Conservation (phyloP, 2,797 vertebrate genomes). For the Champsocephalus gunnari region DNA sequence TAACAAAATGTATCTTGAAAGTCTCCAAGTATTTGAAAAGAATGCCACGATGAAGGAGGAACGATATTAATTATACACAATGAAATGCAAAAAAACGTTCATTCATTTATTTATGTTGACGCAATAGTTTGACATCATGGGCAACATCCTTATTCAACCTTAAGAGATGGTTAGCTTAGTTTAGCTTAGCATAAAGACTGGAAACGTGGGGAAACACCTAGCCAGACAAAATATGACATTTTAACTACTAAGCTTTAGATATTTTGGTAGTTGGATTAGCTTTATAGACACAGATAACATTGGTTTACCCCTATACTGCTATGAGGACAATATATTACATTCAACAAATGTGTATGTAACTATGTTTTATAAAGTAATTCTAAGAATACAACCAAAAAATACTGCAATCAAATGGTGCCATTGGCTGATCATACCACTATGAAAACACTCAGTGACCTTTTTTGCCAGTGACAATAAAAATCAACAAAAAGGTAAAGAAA, state of each 20-base stretch:
- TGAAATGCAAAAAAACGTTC: not conserved
- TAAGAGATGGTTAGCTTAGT: not conserved
- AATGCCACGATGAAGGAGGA: not conserved
- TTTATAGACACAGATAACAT: not conserved
- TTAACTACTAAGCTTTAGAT: not conserved
- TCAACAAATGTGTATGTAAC: no score
- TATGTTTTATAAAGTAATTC: not conserved
- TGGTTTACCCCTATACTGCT: not conserved
- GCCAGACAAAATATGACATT: no score
- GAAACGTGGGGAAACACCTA: not conserved
- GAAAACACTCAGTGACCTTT: not conserved
- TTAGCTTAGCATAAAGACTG: not conserved
- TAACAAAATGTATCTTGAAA: slow-evolving; percentile 46
- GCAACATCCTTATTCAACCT: not conserved
- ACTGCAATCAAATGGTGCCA: slow-evolving; percentile 7
- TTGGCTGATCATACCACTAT: not conserved
- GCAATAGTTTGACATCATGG: not conserved
- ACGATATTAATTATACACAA: not conserved
- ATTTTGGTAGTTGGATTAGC: not conserved
- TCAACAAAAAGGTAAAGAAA: slow-evolving; percentile 5
- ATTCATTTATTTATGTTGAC: not conserved
- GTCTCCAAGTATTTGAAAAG: slow-evolving; percentile 12
- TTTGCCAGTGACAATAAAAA: slow-evolving; percentile 15
- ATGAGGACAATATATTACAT: no score
- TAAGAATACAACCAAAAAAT: not conserved